Evolutionary conservation across 2,888 invertebrate species (phyloP).

Genomic region (Ypsolopha scabrella): DNA sequence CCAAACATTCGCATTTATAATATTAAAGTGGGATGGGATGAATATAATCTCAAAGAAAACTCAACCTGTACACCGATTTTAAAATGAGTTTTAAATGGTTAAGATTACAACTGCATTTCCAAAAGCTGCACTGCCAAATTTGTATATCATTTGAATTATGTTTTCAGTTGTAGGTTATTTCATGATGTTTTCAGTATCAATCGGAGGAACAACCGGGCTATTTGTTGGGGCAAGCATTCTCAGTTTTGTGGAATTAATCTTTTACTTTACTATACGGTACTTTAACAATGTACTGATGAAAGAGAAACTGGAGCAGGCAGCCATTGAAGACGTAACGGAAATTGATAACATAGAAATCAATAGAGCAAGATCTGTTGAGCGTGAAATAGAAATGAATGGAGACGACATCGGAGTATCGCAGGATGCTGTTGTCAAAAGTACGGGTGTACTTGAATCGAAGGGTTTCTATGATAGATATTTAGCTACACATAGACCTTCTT

Average conservation of each 20-base stretch:
- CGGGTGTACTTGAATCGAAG: background rate
- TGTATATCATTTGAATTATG: background rate
- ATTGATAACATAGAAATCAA: too few relatives aligned
- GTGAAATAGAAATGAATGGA: background rate
- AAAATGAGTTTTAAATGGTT: too few relatives aligned
- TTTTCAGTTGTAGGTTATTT: too few relatives aligned
- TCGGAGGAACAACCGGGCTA: slow-evolving; percentile 74
- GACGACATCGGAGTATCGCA: background rate
- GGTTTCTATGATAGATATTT: background rate
- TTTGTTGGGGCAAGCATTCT: slow-evolving; percentile 77
- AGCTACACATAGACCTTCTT: background rate
- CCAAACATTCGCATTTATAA: too few relatives aligned
- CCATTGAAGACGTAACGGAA: too few relatives aligned
- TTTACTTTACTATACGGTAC: slow-evolving; percentile 71
- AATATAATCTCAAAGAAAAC: too few relatives aligned
- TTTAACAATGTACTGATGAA: slow-evolving; percentile 40
- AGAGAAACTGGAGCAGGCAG: slow-evolving; percentile 1
- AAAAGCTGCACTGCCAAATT: background rate
- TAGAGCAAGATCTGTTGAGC: too few relatives aligned
- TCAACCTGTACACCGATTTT: too few relatives aligned
- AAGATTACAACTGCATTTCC: too few relatives aligned
- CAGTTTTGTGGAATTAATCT: slow-evolving; percentile 74
- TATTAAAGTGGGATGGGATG: too few relatives aligned
- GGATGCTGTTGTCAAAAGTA: background rate
- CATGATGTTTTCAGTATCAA: slow-evolving; percentile 64